Base-by-base conservation (phyloP, 2,888 invertebrate species). In the Aphrophora alni region DNA sequence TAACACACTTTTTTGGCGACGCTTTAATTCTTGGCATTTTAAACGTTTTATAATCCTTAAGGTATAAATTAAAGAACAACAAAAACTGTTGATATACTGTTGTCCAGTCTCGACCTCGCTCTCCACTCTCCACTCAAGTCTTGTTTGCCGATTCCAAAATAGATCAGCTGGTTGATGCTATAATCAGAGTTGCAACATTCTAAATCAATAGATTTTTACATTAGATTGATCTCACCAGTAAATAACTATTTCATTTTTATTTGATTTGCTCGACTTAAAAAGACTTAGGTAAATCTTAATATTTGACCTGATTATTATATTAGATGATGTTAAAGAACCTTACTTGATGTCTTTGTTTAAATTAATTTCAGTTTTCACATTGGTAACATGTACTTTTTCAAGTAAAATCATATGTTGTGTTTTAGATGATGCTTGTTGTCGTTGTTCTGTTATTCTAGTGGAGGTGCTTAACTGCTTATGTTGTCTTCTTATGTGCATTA, bases 1-100 rank as follows among this genome's bases (percentile, higher is more conserved):
- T 90, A 84, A 89, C 89, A 86, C 88, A 90, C 85, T 89, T 90
- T 87, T 89, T 90, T 82, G 88, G 90, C 77, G 90, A 91, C 87
- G 88, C 89, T 89, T 90, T 92, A 85, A 87, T 90, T 87, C 91
- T 92, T 78, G 90, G 89, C 92, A 92, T 92, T 86, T 85, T 88
- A 75, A 80, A 24, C 14, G 17, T 2, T 17, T 44, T 44, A 14
- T 44, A 44, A 44, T 44, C 1, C 44, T 14, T 44, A 12, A 44
- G 3, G 14, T 33, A 5, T 33, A 33, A 33, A 33, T 44, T 44
- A 44, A 44, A 44, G 2, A 44, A 44, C 10, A 44, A 44, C 44
- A 44, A 44, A n/a, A 14, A 8, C 12, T 44, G 44, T 44, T 44
- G 44, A 44, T 44, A 44, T 8, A 44, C 14, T 44, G 2, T 12